A percentile compares a stretch with the other conserved stretches of the same genome.
Evolutionary conservation across 2,888 invertebrate species (phyloP).

Genomic region (Suillia variegata): DNA sequence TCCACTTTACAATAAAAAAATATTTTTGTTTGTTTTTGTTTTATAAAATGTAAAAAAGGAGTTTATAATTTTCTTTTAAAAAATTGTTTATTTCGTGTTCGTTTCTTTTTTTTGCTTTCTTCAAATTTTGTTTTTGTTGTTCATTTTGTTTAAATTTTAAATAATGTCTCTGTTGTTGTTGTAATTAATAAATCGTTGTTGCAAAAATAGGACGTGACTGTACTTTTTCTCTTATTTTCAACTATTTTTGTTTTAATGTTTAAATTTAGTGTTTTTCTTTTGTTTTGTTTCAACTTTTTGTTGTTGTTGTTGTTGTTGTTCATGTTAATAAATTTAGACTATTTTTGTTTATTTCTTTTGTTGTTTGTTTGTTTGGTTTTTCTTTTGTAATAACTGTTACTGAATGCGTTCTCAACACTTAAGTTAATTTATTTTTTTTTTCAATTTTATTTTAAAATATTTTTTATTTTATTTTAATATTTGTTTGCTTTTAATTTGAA

Average conservation of each 20-base stretch:
- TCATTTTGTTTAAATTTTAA: slow-evolving; percentile 10
- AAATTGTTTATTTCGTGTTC: slow-evolving; percentile 28
- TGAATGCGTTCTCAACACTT: slow-evolving; percentile 6
- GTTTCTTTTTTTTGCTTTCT: slow-evolving; percentile 13
- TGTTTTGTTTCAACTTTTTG: slow-evolving; percentile 25
- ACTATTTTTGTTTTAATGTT: slow-evolving; percentile 25
- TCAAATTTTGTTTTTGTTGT: slow-evolving; percentile 15
- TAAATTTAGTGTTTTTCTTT: slow-evolving; percentile 13
- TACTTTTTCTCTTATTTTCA: slow-evolving; percentile 36
- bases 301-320: slow-evolving; percentile 22
- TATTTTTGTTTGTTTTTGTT: slow-evolving; percentile 29
- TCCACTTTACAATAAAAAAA: slow-evolving; percentile 29
- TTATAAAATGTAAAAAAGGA: slow-evolving; percentile 53
- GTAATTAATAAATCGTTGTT: slow-evolving; percentile 57
- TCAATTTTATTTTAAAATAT: slow-evolving; percentile 21
- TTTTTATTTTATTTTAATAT: slow-evolving; percentile 21
- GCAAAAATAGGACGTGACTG: slow-evolving; percentile 62
- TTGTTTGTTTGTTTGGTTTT: too few species aligned
- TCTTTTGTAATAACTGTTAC: slow-evolving; percentile 25
- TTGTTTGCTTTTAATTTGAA: slow-evolving; percentile 37
- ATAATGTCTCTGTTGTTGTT: slow-evolving; percentile 19
- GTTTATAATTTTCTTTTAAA: slow-evolving; percentile 33
- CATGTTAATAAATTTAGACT: slow-evolving; percentile 12
- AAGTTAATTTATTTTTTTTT: slow-evolving; percentile 16
- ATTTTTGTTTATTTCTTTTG: slow-evolving; percentile 17